Evolutionary conservation across 2,888 invertebrate genomes (phyloP), one percentile per base, ranked within the genome.

Genomic region (Agonopterix alstromeriana): DNA sequence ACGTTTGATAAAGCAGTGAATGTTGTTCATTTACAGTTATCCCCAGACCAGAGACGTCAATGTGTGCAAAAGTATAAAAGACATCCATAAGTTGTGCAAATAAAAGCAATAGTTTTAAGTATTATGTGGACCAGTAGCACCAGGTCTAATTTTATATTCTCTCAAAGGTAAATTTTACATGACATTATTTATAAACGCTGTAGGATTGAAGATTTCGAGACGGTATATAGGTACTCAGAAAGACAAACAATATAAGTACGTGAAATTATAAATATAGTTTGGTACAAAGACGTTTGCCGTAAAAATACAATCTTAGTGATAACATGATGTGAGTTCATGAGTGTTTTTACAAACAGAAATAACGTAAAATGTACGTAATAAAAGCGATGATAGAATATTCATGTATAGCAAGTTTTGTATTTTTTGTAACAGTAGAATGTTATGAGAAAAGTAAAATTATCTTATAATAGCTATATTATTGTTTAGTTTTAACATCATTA

Each of bases 1-100:
- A 88, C 85, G 57, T 87, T 87, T 70, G 80, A 84, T 64, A 78
- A 70, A 57, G 70, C 80, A 51, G 83, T 86, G 59, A 80, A 84
- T 65, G 73, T 85, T 55, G 79, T 86, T 68, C 81, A 82, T 65
- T 75, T 84, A 65, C 77, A 81, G 46, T 61, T 68, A 55, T 76
- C 78, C 52, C 73, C 81, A 36, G 72, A 74, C 62, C 63, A 67
- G 50, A 69, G 59, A 69, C 71, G 64, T 53, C 53, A 67, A 55
- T 76, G 67, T 65, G 65, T 69, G 48, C 63, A 66, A 64, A 71
- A 70, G 66, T 77, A 70, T 65, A 73, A 71, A 60, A 66, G 65
- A 60, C 67, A 67, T 63, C 53, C 61, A 55, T 77, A 72, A 49
- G 63, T 63, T 61, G 55, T 62, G 59, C 59, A 57, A 50, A 52